phyloP scores from a whole-genome alignment of 2,888 invertebrate genomes.

The Oscheius sp. region DNA sequence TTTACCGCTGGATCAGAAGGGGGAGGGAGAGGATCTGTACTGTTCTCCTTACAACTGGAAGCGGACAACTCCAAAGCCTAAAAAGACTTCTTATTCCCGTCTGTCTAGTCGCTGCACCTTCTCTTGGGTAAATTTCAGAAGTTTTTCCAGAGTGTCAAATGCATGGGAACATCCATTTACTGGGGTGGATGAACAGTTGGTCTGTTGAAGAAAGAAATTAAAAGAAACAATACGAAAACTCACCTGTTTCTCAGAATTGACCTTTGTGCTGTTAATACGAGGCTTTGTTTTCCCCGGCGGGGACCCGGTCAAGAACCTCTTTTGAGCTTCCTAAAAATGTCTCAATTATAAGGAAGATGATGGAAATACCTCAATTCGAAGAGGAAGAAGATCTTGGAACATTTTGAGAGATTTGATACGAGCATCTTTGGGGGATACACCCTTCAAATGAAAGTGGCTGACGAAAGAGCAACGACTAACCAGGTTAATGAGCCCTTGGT shows the following conservation, averaged over 20 bases:
- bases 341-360: neutral
- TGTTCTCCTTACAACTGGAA: neutral
- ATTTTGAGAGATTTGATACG: slow-evolving; percentile 12
- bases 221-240: neutral
- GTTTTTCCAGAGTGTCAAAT: neutral
- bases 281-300: too few species aligned
- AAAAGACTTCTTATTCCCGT: neutral
- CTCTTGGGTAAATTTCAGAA: neutral
- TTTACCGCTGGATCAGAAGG: neutral
- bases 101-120: neutral
- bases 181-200: neutral
- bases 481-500: neutral
- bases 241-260: too few species aligned
- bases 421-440: slow-evolving; percentile 18
- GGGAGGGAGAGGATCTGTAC: neutral
- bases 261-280: too few species aligned
- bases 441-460: neutral
- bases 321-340: too few species aligned
- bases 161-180: neutral
- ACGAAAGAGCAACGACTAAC: neutral
- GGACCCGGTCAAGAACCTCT: too few species aligned
- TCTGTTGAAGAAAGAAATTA: neutral
- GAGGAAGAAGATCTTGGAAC: neutral
- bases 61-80: neutral
- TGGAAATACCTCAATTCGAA: slow-evolving; percentile 8